Conservation (phyloP, 2,888 invertebrate genomes). For the Agonopterix subpropinquella region DNA sequence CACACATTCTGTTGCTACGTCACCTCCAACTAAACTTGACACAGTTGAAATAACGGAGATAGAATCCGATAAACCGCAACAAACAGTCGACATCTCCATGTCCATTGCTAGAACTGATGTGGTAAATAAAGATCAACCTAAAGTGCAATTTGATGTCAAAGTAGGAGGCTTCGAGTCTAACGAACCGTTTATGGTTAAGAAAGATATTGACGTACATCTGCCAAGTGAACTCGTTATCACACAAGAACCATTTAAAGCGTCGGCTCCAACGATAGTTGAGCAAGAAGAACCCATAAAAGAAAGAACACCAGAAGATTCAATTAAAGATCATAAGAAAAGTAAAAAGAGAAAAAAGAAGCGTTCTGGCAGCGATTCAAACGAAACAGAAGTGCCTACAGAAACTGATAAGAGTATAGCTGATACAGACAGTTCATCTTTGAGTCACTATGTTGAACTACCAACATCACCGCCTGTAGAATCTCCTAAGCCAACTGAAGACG, state of each 20-base stretch:
- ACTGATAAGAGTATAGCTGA: constrained; percentile 51
- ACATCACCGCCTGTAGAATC: constrained; percentile 67
- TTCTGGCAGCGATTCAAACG: constrained; percentile 36
- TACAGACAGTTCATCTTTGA: constrained; percentile 59
- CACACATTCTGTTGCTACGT: constrained; percentile 6
- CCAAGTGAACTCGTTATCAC: constrained; percentile 44
- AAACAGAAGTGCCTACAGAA: constrained; percentile 36
- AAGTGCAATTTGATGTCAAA: constrained; percentile 47
- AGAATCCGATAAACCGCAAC: constrained; percentile 20
- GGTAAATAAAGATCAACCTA: constrained; percentile 35
- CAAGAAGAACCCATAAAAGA: constrained; percentile 34
- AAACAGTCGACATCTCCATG: constrained; percentile 53
- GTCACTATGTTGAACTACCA: constrained; percentile 59
- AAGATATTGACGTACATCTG: constrained; percentile 51
- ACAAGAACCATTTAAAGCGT: constrained; percentile 18
- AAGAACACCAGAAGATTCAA: constrained; percentile 19
- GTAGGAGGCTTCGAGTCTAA: constrained; percentile 40
- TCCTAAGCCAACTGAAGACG: constrained; percentile 47
- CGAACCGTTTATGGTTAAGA: constrained; percentile 44
- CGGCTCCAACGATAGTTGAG: constrained; percentile 29
- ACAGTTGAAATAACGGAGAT: background rate
- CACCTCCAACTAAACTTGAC: constrained; percentile 1
- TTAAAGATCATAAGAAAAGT: constrained; percentile 67
- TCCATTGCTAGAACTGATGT: constrained; percentile 43
- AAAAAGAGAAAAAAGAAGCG: constrained; percentile 80